Percentiles rank a stretch among this genome's conserved stretches.
phyloP scores from a whole-genome alignment of 2,888 invertebrate species.

The Lumbricus terrestris region DNA sequence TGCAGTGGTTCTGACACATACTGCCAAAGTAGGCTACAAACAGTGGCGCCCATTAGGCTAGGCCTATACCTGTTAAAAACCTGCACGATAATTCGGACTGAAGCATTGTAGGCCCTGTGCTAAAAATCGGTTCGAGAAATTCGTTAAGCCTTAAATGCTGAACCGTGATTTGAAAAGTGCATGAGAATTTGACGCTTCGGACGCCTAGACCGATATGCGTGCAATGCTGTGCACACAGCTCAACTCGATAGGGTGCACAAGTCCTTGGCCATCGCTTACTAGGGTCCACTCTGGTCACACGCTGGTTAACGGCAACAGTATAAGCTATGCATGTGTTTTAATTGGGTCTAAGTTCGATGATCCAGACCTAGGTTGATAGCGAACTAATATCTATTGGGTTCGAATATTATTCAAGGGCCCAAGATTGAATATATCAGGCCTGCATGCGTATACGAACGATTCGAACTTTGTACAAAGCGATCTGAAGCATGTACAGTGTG shows the following conservation, averaged over 20 bases:
- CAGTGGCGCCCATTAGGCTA: too few relatives aligned
- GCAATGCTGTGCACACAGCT: background rate
- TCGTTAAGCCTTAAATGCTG: background rate
- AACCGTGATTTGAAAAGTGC: background rate
- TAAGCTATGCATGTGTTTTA: background rate
- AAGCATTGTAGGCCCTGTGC: too few relatives aligned
- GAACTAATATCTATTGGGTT: background rate
- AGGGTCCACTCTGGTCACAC: background rate
- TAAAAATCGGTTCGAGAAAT: background rate
- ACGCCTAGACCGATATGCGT: background rate
- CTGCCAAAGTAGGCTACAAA: too few relatives aligned
- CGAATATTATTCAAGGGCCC: conserved; percentile 3
- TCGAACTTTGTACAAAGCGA: background rate
- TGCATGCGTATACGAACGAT: too few relatives aligned
- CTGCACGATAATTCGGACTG: background rate
- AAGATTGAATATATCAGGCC: background rate
- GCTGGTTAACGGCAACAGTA: background rate
- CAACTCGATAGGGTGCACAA: background rate
- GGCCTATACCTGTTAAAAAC: background rate
- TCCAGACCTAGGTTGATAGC: background rate
- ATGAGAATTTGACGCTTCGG: background rate
- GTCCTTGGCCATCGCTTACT: background rate
- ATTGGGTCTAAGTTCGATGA: background rate
- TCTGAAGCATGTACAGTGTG: background rate
- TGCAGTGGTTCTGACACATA: too few relatives aligned